Evolutionary conservation across 2,797 vertebrate species (phyloP).

Genomic region (Microctenopoma lineatum): DNA sequence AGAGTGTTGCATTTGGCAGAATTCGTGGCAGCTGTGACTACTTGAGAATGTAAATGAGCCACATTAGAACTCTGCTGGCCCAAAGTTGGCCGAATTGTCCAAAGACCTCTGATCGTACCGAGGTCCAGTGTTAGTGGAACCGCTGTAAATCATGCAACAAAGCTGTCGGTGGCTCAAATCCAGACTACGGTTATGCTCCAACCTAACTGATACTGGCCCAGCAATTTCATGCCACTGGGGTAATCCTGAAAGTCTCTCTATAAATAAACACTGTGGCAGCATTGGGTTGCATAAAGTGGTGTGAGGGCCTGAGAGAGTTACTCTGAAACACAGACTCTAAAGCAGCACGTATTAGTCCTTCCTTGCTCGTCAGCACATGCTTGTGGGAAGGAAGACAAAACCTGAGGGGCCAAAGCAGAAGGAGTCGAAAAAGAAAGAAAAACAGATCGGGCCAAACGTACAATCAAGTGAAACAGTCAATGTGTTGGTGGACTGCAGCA

Average conservation of each 20-base stretch:
- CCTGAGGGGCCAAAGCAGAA: not conserved
- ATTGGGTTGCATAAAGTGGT: slow-evolving; percentile 5
- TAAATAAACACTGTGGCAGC: slow-evolving; percentile 20
- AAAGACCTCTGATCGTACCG: slow-evolving; percentile 1
- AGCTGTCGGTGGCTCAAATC: slow-evolving; percentile 25
- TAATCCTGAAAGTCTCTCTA: slow-evolving; percentile 27
- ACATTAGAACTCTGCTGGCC: slow-evolving; percentile 4
- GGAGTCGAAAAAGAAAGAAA: not conserved
- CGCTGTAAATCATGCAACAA: slow-evolving; percentile 25
- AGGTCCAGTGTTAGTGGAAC: not conserved
- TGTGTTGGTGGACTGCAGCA: not conserved
- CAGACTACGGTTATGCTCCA: slow-evolving; percentile 29
- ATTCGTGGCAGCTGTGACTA: not conserved
- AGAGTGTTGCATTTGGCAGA: not conserved
- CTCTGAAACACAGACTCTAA: not conserved
- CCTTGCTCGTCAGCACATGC: not conserved
- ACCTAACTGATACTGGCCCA: slow-evolving; percentile 5
- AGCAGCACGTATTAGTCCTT: not conserved
- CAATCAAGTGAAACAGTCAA: not conserved
- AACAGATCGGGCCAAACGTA: too few species aligned
- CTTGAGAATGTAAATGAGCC: not conserved
- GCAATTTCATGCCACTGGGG: slow-evolving; percentile 17
- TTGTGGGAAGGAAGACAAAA: not conserved
- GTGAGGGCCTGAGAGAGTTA: not conserved
- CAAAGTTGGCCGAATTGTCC: not conserved